Base-by-base conservation (phyloP, 1,140 invertebrate genomes). In the Dryas iulia region DNA sequence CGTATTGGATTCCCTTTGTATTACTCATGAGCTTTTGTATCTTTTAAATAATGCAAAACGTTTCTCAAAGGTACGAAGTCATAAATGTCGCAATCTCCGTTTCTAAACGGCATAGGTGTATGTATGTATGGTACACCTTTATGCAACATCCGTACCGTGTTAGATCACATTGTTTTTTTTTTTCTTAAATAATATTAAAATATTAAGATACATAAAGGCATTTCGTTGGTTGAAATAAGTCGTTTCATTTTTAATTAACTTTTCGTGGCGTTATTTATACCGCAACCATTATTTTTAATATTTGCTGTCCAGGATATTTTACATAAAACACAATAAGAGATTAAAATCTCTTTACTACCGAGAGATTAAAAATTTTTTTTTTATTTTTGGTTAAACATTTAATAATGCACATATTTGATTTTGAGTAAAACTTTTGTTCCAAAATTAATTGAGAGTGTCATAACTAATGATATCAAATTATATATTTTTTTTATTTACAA, bases 1-100 rank as follows among this genome's bases (percentile, higher is more conserved):
- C 74, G 78, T 77, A 82, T 76, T 76, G 77, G 72, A 81, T 80
- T 80, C 74, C 65, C 76, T 80, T 78, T 79, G 69, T 77, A 66
- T 66, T 65, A 68, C 69, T 69, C 25, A 54, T 60, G 61, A 30
- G 52, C 56, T 68, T 71, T 64, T 63, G 11, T 62, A 71, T 64
- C 57, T 60, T 56, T 65, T 60, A 59, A 62, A 59, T 63, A 47
- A 47, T 47, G 39, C 39, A 47, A 47, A 47, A 47, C 14, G 18
- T 47, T 47, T 47, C 39, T 47, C 39, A 47, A 47, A 47, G n/a
- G 7, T 47, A 47, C 18, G 39, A 18, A 10, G 1, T 18, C n/a
- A 35, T 35, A 35, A 14, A 14, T 1, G 33, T 35, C 5, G 33
- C 33, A 12, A 14, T 7, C 33, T 35, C n/a, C n/a, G n/a, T n/a